Evolutionary conservation across 2,113 vertebrate genomes (phyloP).

Genomic region (Ophthalmolycus amberensis): DNA sequence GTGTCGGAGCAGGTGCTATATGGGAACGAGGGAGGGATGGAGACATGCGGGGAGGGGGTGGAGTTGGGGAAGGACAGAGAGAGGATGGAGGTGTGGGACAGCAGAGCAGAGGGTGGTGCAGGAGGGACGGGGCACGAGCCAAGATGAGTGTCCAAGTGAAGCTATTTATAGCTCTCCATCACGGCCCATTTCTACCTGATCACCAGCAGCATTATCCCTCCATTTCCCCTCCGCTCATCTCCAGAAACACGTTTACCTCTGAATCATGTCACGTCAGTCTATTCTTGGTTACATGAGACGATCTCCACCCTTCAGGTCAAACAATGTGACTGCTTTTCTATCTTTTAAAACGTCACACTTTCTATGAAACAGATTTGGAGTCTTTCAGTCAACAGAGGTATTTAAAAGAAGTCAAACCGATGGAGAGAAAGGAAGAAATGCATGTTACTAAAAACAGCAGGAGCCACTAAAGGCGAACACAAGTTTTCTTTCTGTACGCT

Average conservation of each 20-base stretch:
- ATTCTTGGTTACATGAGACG: constrained; percentile 53
- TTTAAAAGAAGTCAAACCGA: not conserved
- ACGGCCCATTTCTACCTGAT: constrained; percentile 74
- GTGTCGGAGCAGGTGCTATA: constrained; percentile 82
- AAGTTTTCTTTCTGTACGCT: too few species aligned
- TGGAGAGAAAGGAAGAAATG: not conserved
- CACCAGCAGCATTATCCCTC: constrained; percentile 67
- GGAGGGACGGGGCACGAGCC: constrained; percentile 70
- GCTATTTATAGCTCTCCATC: constrained; percentile 80
- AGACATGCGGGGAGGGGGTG: constrained; percentile 69
- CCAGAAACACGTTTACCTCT: constrained; percentile 65
- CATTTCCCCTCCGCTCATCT: constrained; percentile 72
- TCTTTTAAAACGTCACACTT: not conserved
- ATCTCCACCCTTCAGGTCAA: constrained; percentile 20
- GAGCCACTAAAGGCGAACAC: not conserved
- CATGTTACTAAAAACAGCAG: too few species aligned
- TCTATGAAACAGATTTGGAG: not conserved
- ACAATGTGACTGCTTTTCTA: constrained; percentile 18
- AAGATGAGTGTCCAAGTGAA: constrained; percentile 77
- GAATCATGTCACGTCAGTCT: constrained; percentile 58
- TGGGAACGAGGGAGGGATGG: constrained; percentile 72
- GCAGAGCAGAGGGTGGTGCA: constrained; percentile 75
- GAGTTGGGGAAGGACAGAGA: constrained; percentile 76
- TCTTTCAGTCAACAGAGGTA: not conserved
- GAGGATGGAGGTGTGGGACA: constrained; percentile 77